phyloP scores from a whole-genome alignment of 2,888 invertebrate genomes.

The Conus canariensis region DNA sequence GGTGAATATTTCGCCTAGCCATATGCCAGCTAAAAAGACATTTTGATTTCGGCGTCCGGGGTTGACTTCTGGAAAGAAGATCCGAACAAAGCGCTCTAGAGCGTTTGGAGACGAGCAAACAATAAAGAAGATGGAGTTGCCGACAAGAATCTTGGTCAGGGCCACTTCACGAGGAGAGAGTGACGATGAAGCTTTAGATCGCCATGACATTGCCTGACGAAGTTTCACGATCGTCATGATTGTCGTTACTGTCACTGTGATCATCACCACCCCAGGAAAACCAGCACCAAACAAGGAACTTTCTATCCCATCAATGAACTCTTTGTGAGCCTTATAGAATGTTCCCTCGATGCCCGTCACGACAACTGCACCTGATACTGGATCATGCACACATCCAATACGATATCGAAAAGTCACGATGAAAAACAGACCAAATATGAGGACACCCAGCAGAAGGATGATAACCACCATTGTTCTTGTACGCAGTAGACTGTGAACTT shows the following conservation, averaged over 20 bases:
- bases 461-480: not conserved
- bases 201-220: not conserved
- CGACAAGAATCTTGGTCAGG: not conserved
- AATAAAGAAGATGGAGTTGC: not conserved
- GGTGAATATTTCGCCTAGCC: not conserved
- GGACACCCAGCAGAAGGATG: not conserved
- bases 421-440: not conserved
- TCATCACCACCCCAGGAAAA: not conserved
- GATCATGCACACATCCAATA: not conserved
- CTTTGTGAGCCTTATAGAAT: not conserved
- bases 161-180: not conserved
- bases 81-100: not conserved
- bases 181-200: not conserved
- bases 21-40: not conserved
- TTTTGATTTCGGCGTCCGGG: not conserved
- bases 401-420: not conserved
- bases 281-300: not conserved
- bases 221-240: not conserved
- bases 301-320: not conserved
- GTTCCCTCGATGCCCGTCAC: not conserved
- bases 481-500: not conserved
- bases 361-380: not conserved
- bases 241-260: slow-evolving; percentile 1
- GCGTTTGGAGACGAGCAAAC: not conserved
- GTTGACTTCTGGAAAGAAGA: not conserved